Conservation (phyloP, 2,888 invertebrate species). For the Odontomyia ornata region DNA sequence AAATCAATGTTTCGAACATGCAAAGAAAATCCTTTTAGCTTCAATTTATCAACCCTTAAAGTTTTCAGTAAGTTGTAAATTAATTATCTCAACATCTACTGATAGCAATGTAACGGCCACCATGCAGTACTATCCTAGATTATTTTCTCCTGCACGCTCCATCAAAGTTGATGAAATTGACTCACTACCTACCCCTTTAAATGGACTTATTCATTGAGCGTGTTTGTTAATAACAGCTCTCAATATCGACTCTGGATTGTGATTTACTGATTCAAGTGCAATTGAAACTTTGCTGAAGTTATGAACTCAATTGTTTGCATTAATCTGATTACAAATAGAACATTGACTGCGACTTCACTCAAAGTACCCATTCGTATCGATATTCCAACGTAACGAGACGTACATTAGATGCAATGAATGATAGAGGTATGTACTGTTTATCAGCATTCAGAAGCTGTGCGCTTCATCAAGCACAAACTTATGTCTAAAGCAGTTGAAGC, state of each 20-base stretch:
- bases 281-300: conserved; percentile 34
- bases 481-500: conserved; percentile 26
- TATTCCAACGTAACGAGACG: not conserved
- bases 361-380: not conserved
- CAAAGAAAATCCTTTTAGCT: too few species aligned
- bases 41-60: too few species aligned
- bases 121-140: not conserved
- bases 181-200: not conserved
- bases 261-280: conserved; percentile 21
- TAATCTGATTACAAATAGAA: conserved; percentile 40
- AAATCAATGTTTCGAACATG: too few species aligned
- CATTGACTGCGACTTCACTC: conserved; percentile 10
- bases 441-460: not conserved
- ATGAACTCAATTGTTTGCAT: conserved; percentile 38
- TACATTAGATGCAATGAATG: not conserved
- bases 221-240: conserved; percentile 26
- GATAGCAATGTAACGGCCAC: not conserved
- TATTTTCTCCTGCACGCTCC: not conserved
- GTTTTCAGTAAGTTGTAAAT: too few species aligned
- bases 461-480: not conserved
- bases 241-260: conserved; percentile 11
- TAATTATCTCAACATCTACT: not conserved
- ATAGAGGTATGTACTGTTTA: not conserved
- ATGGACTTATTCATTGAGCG: conserved; percentile 1
- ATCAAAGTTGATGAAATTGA: not conserved